phyloP scores from a whole-genome alignment of 2,797 vertebrate species.

The Gymnoscopelus microlampas region DNA sequence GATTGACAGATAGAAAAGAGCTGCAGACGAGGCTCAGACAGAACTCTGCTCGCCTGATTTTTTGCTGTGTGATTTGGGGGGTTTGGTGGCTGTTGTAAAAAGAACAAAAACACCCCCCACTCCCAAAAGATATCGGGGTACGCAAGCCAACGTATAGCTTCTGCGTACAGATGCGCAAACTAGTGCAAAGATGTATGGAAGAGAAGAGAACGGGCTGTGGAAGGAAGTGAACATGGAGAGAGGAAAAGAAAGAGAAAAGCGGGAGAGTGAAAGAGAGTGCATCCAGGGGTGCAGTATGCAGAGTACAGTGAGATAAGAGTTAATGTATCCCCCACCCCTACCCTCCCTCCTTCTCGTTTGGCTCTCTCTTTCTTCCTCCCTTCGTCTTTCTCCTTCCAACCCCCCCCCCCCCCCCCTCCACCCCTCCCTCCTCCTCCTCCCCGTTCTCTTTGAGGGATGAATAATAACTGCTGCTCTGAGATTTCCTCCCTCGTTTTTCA shows the following conservation, averaged over 20 bases:
- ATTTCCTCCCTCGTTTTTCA: constrained; percentile 83
- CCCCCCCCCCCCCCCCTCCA: neutral
- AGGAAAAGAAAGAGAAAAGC: constrained; percentile 31
- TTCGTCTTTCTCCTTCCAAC: constrained; percentile 52
- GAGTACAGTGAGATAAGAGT: constrained; percentile 77
- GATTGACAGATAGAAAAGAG: constrained; percentile 25
- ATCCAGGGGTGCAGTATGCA: constrained; percentile 74
- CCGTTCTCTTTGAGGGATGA: constrained; percentile 83
- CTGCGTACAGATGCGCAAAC: no score
- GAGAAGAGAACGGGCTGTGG: constrained; percentile 42
- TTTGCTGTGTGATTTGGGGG: neutral
- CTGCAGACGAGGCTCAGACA: constrained; percentile 36
- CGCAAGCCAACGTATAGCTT: no score
- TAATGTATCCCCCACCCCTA: constrained; percentile 74
- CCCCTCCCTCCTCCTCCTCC: constrained; percentile 57
- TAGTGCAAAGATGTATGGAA: constrained; percentile 40
- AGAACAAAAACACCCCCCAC: no score
- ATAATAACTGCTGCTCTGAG: constrained; percentile 84
- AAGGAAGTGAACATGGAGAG: constrained; percentile 48
- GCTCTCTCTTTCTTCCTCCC: constrained; percentile 69
- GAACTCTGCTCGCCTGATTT: constrained; percentile 24
- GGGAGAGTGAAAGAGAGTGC: constrained; percentile 26
- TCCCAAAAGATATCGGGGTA: no score
- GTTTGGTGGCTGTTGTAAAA: no score
- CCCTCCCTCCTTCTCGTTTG: constrained; percentile 62